Evolutionary conservation across 2,888 invertebrate species (phyloP).

Genomic region (Ptychoptera albimana): DNA sequence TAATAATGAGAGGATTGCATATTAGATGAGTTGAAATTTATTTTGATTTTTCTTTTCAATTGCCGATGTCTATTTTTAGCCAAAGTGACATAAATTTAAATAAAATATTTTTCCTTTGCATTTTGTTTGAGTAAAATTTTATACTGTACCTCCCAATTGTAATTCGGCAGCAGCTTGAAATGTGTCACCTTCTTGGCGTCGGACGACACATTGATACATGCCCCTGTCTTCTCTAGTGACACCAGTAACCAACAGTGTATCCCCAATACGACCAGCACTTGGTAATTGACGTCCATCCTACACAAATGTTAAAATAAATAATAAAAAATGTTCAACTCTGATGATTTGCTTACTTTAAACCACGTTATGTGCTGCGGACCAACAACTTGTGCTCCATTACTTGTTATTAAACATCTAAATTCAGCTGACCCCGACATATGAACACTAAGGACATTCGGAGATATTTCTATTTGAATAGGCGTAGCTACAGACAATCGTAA

Average conservation of each 20-base stretch:
- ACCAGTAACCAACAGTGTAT: slow-evolving; percentile 44
- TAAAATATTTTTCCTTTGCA: too few species aligned
- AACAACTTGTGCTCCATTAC: slow-evolving; percentile 36
- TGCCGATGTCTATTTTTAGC: too few species aligned
- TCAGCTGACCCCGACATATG: slow-evolving; percentile 60
- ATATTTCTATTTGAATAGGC: slow-evolving; percentile 48
- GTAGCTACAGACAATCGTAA: slow-evolving; percentile 46
- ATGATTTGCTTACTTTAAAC: slow-evolving; percentile 33
- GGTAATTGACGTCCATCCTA: slow-evolving; percentile 46
- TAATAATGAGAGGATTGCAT: too few species aligned
- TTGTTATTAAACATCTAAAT: slow-evolving; percentile 46
- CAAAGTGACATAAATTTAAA: too few species aligned
- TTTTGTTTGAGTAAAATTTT: too few species aligned
- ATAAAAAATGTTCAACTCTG: neutral
- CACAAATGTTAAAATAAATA: neutral
- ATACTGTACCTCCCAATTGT: slow-evolving; percentile 45
- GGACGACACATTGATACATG: slow-evolving; percentile 61
- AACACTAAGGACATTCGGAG: slow-evolving; percentile 47
- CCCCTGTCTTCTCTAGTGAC: slow-evolving; percentile 57
- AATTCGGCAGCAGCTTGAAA: slow-evolving; percentile 63
- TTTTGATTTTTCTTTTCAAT: too few species aligned
- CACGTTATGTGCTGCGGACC: slow-evolving; percentile 40
- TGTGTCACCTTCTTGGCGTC: slow-evolving; percentile 54
- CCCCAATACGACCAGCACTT: slow-evolving; percentile 45
- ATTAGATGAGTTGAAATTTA: too few species aligned